Conservation (phyloP, 2,888 invertebrate species). For the Poecilobothrus nobilitatus region DNA sequence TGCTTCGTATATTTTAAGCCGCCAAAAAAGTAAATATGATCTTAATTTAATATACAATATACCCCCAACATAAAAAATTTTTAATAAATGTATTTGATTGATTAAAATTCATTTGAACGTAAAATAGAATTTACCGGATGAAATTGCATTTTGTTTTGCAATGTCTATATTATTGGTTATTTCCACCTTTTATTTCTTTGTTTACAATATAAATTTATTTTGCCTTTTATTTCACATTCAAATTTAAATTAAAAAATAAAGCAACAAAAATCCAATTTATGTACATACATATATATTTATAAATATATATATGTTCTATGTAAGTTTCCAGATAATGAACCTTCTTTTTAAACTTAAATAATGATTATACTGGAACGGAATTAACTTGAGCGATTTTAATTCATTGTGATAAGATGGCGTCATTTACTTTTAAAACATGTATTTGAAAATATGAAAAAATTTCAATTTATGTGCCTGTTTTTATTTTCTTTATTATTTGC, state of each 20-base stretch:
- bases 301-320: neutral
- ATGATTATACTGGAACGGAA: constrained; percentile 3
- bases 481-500: too few relatives aligned
- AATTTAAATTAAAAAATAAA: neutral
- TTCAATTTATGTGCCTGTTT: neutral
- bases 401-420: constrained; percentile 9
- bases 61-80: too few relatives aligned
- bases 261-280: neutral
- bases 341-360: neutral
- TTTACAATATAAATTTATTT: neutral
- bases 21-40: neutral
- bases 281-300: neutral
- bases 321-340: neutral
- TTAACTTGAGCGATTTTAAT: neutral
- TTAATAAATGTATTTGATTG: too few relatives aligned
- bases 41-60: too few relatives aligned
- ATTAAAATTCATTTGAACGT: neutral
- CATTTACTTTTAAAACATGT: constrained; percentile 7
- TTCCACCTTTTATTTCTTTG: neutral
- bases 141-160: too few relatives aligned
- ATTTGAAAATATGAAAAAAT: neutral
- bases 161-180: too few relatives aligned
- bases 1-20: neutral
- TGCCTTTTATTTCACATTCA: neutral
- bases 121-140: neutral